Evolutionary conservation across 2,888 invertebrate genomes (phyloP), one percentile per base, ranked within the genome.

Genomic region (Erebia aethiops): DNA sequence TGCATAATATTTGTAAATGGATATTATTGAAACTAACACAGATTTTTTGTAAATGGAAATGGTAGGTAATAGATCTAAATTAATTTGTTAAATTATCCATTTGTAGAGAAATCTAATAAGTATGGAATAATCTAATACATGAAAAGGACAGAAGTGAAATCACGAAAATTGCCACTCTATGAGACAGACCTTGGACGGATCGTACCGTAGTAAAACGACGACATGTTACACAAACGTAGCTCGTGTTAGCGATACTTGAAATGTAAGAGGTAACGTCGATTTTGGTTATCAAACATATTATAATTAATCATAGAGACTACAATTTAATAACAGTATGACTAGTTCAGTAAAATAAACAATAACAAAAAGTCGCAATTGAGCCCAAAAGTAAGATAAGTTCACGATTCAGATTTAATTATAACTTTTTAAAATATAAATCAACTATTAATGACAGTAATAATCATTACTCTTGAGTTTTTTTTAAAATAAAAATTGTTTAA

Each of bases 181-280:
- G 79, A 79, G 78, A 82, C 77, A 81, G 81, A 75, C 79, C 82
- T 79, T 88, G 89, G 89, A 89, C 89, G 89, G 89, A 89, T 87
- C 85, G 81, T 82, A 84, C 84, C 81, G 79, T 80, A 83, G 77
- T 80, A 81, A 77, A 79, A 77, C 72, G 77, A 80, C 78, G 75
- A 75, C 65, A 67, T 70, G 73, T 61, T 18, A 26, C 14, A 46
- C 43, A 8, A 26, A 35, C 35, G 8, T 14, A n/a, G n/a, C n/a
- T 8, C 35, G 14, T 35, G 11, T 14, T 52, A 16, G 16, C 10
- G 52, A 16, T 10, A 56, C 56, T 7, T 13, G 21, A 13, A 11
- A 8, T 21, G 13, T 3, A 56, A 3, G 54, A 10, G 54, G 11
- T 54, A 9, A 18, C 54, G 2, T 54, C 18, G 2, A 5, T 52